Conservation (phyloP, 92 coral and sea anemone genomes). For the Epizoanthus illoricatus region DNA sequence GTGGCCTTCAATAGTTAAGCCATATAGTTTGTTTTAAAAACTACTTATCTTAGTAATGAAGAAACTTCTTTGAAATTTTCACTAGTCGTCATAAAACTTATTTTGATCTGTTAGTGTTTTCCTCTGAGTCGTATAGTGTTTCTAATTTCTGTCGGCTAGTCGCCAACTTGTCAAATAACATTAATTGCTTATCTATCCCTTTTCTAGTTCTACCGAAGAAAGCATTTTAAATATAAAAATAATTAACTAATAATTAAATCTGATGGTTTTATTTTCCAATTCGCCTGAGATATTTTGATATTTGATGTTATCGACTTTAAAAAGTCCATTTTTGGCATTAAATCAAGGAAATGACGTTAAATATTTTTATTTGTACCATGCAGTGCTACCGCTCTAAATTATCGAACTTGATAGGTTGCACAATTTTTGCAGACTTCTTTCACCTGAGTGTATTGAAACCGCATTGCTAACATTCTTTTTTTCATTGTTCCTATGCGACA, state of each 20-base stretch:
- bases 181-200: constrained; percentile 12
- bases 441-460: constrained; percentile 1
- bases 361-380: background rate
- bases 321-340: background rate
- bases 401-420: background rate
- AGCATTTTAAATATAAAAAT: constrained; percentile 20
- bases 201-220: background rate
- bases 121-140: background rate
- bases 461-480: constrained; percentile 17
- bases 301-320: background rate
- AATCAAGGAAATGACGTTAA: background rate
- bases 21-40: too few species aligned
- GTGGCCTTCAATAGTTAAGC: too few species aligned
- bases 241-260: constrained; percentile 26
- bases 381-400: background rate
- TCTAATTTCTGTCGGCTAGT: constrained; percentile 32
- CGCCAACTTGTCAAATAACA: constrained; percentile 33
- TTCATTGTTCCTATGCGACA: constrained; percentile 2
- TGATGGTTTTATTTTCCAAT: background rate
- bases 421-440: constrained; percentile 7
- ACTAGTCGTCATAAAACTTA: too few species aligned
- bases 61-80: too few species aligned
- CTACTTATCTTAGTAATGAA: too few species aligned
- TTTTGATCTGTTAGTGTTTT: background rate
- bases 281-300: too few species aligned